Base-by-base conservation (phyloP, 2,797 vertebrate species). In the Champsocephalus esox region DNA sequence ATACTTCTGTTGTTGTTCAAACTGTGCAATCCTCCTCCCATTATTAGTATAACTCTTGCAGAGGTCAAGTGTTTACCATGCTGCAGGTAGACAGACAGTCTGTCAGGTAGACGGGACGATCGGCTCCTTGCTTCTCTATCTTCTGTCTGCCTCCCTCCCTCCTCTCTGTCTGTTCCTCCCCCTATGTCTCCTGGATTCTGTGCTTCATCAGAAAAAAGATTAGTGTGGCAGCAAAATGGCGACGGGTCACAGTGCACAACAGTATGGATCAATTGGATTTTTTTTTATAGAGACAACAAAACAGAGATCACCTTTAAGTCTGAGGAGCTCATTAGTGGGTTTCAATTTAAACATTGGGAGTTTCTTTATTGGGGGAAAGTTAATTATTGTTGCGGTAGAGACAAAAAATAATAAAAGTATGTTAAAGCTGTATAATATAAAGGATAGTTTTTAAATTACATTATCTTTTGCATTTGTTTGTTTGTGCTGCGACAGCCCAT, bases 191-290 rank as follows among this genome's bases (percentile, higher is more conserved):
- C 76, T 77, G 70, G 72, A 58, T 49, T 69, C 43, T 70, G 65
- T 12, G 49, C 58, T 85, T 84, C 75, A 75, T 82, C 82, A 80
- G 77, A 84, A 79, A 82, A 75, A 64, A 71, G 56, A 80, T 87
- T 81, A 87, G 70, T 45, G 77, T 50, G 49, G 66, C 66, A 62
- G 56, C 66, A 54, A 74, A 66, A 70, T 45, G 54, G 52, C n/a
- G 54, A 71, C 38, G 16, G 43, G 77, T 82, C 87, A 74, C 67
- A 64, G 68, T 32, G 48, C 14, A 11, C 75, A 24, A 6, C 68
- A 58, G 59, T 64, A 58, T 32, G 48, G 61, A 58, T 70, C 55
- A 68, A 79, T 24, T 74, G 14, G 66, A 73, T 79, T 86, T 72
- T 77, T 19, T 67, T 57, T 71, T 66, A 68, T n/a, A 1, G 61